Conservation (phyloP, 2,797 vertebrate genomes). For the Fratercula arctica region DNA sequence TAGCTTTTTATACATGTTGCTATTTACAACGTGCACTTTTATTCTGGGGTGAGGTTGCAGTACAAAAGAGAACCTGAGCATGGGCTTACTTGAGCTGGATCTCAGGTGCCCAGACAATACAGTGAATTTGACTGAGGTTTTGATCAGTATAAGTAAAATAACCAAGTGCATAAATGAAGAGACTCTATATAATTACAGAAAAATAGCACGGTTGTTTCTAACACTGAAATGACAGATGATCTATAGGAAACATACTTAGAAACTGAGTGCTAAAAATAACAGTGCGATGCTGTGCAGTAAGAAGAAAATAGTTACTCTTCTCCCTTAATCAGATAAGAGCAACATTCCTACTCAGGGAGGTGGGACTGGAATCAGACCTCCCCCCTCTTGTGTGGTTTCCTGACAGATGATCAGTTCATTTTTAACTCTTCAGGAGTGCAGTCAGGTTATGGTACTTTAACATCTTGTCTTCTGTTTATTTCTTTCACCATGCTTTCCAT, state of each 20-base stretch:
- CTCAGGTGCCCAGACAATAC: not conserved
- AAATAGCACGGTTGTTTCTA: not conserved
- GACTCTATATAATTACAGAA: not conserved
- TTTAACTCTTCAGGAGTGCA: constrained; percentile 51
- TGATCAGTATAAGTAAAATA: not conserved
- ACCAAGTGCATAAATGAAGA: not conserved
- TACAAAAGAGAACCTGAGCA: not conserved
- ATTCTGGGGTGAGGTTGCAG: not conserved
- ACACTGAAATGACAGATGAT: constrained; percentile 1
- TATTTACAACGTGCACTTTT: not conserved
- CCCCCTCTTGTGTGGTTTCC: not conserved
- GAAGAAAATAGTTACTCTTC: constrained; percentile 27
- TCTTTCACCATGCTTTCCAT: constrained; percentile 29
- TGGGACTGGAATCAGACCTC: not conserved
- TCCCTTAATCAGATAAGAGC: not conserved
- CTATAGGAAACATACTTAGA: constrained; percentile 21
- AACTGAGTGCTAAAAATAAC: constrained; percentile 14
- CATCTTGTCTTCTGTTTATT: constrained; percentile 60
- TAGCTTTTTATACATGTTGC: not conserved
- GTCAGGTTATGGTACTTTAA: constrained; percentile 41
- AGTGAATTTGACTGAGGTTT: not conserved
- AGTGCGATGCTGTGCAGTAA: not conserved
- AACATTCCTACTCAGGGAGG: constrained; percentile 4
- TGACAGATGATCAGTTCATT: constrained; percentile 46
- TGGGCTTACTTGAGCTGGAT: not conserved